A percentile compares a stretch with the other conserved stretches of the same genome.
These are phyloP conservation scores for Brachionichthys hirsutus DNA, from an alignment of 2,113 vertebrate species.

Conservation along the genomic window DNA sequence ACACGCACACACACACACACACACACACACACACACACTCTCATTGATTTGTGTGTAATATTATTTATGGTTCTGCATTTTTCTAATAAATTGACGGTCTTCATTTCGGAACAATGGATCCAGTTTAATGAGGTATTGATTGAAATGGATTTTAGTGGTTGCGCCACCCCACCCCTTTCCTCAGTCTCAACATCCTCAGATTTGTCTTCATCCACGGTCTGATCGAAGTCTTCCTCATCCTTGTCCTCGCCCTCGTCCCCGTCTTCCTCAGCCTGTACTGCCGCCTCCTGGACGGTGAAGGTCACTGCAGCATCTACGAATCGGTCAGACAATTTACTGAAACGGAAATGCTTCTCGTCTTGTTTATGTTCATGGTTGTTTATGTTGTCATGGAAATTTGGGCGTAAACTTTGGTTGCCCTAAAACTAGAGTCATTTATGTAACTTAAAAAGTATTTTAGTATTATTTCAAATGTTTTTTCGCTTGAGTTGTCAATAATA, in stretches of 20 bases:
- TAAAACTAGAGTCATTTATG: too few relatives aligned
- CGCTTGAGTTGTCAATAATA: neutral
- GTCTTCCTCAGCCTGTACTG: constrained; percentile 32
- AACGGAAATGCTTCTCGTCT: neutral
- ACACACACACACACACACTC: too few relatives aligned
- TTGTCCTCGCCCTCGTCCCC: neutral
- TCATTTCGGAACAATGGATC: too few relatives aligned
- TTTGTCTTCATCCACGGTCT: constrained; percentile 38
- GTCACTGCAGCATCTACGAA: constrained; percentile 32
- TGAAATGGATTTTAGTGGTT: neutral
- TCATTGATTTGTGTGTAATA: too few relatives aligned
- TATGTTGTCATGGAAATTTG: too few relatives aligned
- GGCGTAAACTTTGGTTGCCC: too few relatives aligned
- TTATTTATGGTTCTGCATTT: too few relatives aligned
- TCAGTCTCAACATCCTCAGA: constrained; percentile 36
- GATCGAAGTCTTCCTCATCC: constrained; percentile 13
- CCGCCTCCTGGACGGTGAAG: constrained; percentile 49
- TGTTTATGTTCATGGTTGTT: too few relatives aligned
- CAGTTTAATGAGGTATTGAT: too few relatives aligned
- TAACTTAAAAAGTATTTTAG: neutral
- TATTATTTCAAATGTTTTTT: neutral
- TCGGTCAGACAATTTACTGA: neutral
- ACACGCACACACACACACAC: too few relatives aligned
- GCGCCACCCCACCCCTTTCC: constrained; percentile 12
- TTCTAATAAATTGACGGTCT: too few relatives aligned